Base-by-base conservation (phyloP, 1,140 invertebrate genomes). In the Mercenaria mercenaria region DNA sequence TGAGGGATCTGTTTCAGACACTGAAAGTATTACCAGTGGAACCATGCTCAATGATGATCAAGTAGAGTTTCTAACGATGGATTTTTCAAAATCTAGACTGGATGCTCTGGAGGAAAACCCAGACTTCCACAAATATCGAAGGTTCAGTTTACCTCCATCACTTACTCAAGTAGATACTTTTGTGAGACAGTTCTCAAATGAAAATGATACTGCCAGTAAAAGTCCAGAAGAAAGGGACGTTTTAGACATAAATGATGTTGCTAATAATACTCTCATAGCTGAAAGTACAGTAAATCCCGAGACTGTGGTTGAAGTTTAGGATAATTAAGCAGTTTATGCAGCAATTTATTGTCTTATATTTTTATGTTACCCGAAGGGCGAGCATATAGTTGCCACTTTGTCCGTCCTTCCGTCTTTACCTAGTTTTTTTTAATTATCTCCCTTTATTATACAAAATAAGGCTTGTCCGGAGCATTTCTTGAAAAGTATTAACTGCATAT, bases 31-130 rank as follows among this genome's bases (percentile, higher is more conserved):
- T 82, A 97, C 93, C 95, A 98, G 98, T 97, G 94, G 94, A 13
- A 94, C 95, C 23, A 95, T 96, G 94, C 95, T 98, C 56, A 98
- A 97, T 69, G 98, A 98, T 95, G 98, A 98, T 39, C 93, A 98
- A 93, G 98, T 98, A 91, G 97, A 97, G 34, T 97, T 97, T 11
- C 95, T 98, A 29, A 98, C 98, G 97, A 96, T 98, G 95, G 98
- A 98, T 95, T 97, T 95, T 80, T 88, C 91, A 18, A 92, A 94
- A 18, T 90, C 94, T n/a, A 86, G 56, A 47, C 10, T 86, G 59
- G 23, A 72, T 64, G 74, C 82, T 18, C 67, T 89, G 32, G 52
- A 67, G 32, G 20, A 79, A 18, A 13, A 43, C 23, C 77, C 59
- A 34, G 39, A 92, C 41, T 32, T 88, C 69, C 59, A 92, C 32